Percentiles rank a stretch among this genome's conserved stretches.
Evolutionary conservation across 2,888 invertebrate genomes (phyloP).

Genomic region (Ellobium chinense): DNA sequence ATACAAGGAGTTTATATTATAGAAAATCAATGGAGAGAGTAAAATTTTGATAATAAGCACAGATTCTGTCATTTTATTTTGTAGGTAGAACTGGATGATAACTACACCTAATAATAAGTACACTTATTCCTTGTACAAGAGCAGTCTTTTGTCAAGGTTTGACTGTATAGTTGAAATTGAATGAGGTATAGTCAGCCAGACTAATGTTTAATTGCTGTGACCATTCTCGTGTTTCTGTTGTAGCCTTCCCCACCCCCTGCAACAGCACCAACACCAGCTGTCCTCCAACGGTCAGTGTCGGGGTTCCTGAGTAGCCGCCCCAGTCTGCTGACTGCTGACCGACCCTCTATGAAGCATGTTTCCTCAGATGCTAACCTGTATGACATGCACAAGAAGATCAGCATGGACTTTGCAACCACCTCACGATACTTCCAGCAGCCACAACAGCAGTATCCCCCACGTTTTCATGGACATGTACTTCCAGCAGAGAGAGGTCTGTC

Average conservation of each 20-base stretch:
- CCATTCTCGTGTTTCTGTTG: too few relatives aligned
- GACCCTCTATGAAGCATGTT: slow-evolving; percentile 16
- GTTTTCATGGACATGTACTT: neutral
- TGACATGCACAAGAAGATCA: neutral
- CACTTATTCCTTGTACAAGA: too few relatives aligned
- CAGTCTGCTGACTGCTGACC: neutral
- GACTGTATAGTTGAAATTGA: too few relatives aligned
- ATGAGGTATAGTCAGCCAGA: too few relatives aligned
- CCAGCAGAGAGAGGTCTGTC: slow-evolving; percentile 6
- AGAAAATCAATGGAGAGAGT: too few relatives aligned
- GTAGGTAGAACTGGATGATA: too few relatives aligned
- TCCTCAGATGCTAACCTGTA: slow-evolving; percentile 20
- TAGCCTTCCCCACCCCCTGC: neutral
- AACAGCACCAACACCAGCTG: neutral
- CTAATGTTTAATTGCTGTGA: too few relatives aligned
- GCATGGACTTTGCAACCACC: slow-evolving; percentile 9
- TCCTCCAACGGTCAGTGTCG: slow-evolving; percentile 10
- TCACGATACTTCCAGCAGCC: slow-evolving; percentile 11
- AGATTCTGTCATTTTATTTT: too few relatives aligned
- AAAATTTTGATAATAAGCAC: too few relatives aligned
- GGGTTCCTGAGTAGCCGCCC: neutral
- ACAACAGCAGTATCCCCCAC: neutral
- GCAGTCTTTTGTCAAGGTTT: too few relatives aligned
- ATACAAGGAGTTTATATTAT: too few relatives aligned
- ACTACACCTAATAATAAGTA: too few relatives aligned